phyloP scores from a whole-genome alignment of 2,797 vertebrate genomes.

The Adrianichthys oophorus region DNA sequence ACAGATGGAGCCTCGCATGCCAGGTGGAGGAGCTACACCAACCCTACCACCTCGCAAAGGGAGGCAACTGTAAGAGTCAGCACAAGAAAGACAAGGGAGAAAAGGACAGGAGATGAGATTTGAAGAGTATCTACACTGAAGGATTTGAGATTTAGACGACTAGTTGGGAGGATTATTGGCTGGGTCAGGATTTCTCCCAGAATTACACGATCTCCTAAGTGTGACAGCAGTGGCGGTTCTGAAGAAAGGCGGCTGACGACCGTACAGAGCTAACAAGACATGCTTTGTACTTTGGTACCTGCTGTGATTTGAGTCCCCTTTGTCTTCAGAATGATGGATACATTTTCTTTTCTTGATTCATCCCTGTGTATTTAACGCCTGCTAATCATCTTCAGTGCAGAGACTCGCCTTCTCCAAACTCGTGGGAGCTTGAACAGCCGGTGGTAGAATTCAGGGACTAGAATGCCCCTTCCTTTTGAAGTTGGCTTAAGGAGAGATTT shows the following conservation, averaged over 20 bases:
- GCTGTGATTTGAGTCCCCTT: slow-evolving; percentile 29
- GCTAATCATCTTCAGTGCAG: slow-evolving; percentile 10
- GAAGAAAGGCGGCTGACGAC: slow-evolving; percentile 16
- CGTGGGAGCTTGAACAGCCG: slow-evolving; percentile 24
- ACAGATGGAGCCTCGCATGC: slow-evolving; percentile 41
- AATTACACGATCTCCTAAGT: slow-evolving; percentile 33
- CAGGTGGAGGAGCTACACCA: slow-evolving; percentile 23
- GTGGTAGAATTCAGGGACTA: slow-evolving; percentile 14
- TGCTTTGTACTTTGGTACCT: slow-evolving; percentile 25
- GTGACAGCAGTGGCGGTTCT: slow-evolving; percentile 29
- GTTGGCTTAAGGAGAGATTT: no score
- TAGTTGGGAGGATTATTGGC: slow-evolving; percentile 28
- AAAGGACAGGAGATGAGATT: slow-evolving; percentile 25
- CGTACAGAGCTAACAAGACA: slow-evolving; percentile 29
- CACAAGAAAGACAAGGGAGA: slow-evolving; percentile 19
- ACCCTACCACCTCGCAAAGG: slow-evolving; percentile 21
- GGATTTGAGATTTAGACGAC: slow-evolving; percentile 20
- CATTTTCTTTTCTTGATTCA: slow-evolving; percentile 23
- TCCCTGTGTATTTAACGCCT: slow-evolving; percentile 27
- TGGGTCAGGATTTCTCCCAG: slow-evolving; percentile 25
- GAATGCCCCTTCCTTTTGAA: no score
- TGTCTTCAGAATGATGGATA: slow-evolving; percentile 31
- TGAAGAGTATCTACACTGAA: slow-evolving; percentile 24
- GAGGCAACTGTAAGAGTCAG: slow-evolving; percentile 9
- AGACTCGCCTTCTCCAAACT: slow-evolving; percentile 15